Evolutionary conservation across 2,888 invertebrate genomes (phyloP), one percentile per base, ranked within the genome.

Genomic region (Drosophila macrospina): DNA sequence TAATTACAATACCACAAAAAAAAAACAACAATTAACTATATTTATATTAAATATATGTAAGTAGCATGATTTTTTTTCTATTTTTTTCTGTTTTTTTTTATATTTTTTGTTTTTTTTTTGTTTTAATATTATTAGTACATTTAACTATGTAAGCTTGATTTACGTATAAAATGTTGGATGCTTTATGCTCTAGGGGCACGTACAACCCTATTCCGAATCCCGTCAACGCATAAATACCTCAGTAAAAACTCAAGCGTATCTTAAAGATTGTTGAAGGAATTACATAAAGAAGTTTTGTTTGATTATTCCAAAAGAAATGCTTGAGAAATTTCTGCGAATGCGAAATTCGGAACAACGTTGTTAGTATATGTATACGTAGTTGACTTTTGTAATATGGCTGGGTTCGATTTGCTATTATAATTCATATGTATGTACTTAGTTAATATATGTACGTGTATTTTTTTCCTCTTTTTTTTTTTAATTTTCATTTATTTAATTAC

Each of bases 81-180:
- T 11, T n/a, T 20, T 6, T 8, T 30, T 52, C 20, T 32, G 7
- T 20, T 3, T 34, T 36, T 55, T 41, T 8, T 7, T 11, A 15
- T 45, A 34, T 10, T 15, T 54, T 28, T 28, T 28, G 5, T 28
- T 2, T 28, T 20, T 20, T 20, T 50, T 36, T 30, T 24, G 50
- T 54, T 75, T 60, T 78, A 56, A 66, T 47, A 41, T 41, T 47
- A 73, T 57, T 57, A 59, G 32, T 70, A 67, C 65, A 63, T 67
- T 69, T 70, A 63, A 70, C 63, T 75, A 75, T 63, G 55, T 85
- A 83, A 83, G 82, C 83, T 80, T 69, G 82, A 85, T 69, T 83
- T 83, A 83, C 82, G 82, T 85, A 83, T 83, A 82, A 83, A 82
- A 83, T 85, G 42, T 72, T 54, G 69, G 47, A 72, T 67, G 59